Percentiles rank a stretch among this genome's conserved stretches.
Conservation (phyloP, 2,113 vertebrate genomes). For the Alexandromys fortis region DNA sequence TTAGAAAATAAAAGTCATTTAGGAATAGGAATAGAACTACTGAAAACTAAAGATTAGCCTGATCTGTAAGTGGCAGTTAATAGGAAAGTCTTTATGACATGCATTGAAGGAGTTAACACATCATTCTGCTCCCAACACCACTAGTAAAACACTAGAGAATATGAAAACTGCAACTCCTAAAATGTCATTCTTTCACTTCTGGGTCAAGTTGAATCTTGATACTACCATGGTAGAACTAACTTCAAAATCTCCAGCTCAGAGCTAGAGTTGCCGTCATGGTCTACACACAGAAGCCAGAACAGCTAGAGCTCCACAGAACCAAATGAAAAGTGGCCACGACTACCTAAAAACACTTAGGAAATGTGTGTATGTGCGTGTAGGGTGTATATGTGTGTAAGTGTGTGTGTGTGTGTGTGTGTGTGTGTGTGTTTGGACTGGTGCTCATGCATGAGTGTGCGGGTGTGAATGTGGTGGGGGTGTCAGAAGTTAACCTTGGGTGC, state of each 20-base stretch:
- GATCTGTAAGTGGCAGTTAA: neutral
- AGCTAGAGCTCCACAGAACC: neutral
- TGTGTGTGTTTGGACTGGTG: neutral
- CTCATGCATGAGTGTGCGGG: neutral
- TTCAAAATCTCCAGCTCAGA: neutral
- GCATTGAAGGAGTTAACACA: neutral
- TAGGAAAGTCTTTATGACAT: neutral
- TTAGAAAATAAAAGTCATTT: neutral
- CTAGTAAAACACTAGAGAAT: neutral
- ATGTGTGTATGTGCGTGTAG: too few relatives aligned
- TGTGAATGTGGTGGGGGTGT: neutral
- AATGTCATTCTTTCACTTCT: neutral
- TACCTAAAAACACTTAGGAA: neutral
- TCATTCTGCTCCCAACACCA: too few relatives aligned
- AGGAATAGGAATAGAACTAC: neutral
- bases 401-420: too few relatives aligned
- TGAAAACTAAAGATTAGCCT: neutral
- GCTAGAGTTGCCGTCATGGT: neutral
- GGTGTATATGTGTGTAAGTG: neutral
- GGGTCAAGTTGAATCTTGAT: neutral
- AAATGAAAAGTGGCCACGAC: neutral
- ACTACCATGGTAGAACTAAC: neutral
- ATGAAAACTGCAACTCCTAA: neutral
- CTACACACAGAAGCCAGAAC: neutral
- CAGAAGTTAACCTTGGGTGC: too few relatives aligned